Base-by-base conservation (phyloP, 2,797 vertebrate species). In the Coracias cyanogaster region DNA sequence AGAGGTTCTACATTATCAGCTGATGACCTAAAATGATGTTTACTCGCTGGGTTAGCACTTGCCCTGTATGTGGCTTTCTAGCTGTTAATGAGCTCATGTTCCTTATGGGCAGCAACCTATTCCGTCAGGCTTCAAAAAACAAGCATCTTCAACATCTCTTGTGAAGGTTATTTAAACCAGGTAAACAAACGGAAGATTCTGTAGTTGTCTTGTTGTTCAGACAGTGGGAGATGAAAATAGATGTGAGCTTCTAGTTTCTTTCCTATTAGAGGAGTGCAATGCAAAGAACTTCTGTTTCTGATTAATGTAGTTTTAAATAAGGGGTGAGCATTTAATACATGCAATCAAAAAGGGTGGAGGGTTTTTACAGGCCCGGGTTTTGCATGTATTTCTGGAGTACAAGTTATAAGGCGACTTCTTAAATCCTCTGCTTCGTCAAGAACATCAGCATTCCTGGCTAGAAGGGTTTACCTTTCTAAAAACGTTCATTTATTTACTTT, bases 1-100 rank as follows among this genome's bases (percentile, higher is more conserved):
- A 52, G 57, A 87, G 65, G 61, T 91, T 95, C 61, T 57, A 76
- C 86, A 52, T 89, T 93, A 87, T 82, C 84, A 89, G 83, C 79
- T 92, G 81, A 93, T 92, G 58, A 54, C 37, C 58, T 87, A 78
- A 87, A 93, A 96, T 71, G 45, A n/a, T 86, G 76, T 93, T 94
- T 94, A 93, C 49, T 87, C 0, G 2, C 45, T 82, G 72, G 65
- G 86, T 87, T 93, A 85, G 89, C 79, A 39, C 61, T 92, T 93
- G 80, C 45, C 25, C 69, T 5, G 5, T 77, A 6, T 57, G 41
- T 46, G 43, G 57, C 45, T 95, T 85, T 55, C 67, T 67, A 10
- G 74, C 76, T 93, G 43, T 85, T 94, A 92, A 93, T 87, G 82
- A 95, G 74, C 89, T 89, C 19, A 2, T 86, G n/a, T 81, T 94